phyloP scores from a whole-genome alignment of 2,797 vertebrate genomes.

The Argya squamiceps region DNA sequence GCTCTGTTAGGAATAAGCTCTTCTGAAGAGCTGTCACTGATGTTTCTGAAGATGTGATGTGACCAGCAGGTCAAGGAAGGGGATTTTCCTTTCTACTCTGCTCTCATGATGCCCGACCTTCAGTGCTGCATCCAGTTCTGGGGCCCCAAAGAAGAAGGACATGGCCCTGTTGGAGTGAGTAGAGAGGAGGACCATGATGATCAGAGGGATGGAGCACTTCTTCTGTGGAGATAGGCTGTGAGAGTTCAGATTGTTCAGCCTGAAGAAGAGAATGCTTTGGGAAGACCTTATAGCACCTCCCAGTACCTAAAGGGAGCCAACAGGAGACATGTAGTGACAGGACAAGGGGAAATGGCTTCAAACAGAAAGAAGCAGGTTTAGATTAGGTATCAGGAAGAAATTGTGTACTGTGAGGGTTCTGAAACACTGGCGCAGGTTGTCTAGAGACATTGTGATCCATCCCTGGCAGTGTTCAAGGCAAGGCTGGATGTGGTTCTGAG shows the following conservation, averaged over 20 bases:
- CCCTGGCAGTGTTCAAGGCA: not conserved
- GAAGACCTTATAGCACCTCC: not conserved
- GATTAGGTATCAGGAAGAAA: not conserved
- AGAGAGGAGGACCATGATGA: not conserved
- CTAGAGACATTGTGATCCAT: not conserved
- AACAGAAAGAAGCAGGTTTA: not conserved
- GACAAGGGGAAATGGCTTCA: not conserved
- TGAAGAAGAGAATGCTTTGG: not conserved
- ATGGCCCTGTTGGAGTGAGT: not conserved
- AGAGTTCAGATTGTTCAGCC: not conserved
- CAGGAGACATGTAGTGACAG: not conserved
- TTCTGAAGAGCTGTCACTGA: not conserved
- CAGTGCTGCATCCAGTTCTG: not conserved
- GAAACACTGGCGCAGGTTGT: not conserved
- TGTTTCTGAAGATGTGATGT: not conserved
- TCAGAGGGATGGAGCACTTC: not conserved
- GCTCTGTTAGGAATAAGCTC: not conserved
- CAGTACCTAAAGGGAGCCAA: not conserved
- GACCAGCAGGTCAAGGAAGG: not conserved
- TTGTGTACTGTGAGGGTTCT: not conserved
- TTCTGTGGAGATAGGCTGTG: not conserved
- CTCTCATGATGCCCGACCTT: accelerated
- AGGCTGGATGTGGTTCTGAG: not conserved
- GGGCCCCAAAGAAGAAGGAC: not conserved
- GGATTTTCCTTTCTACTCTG: not conserved